These are phyloP conservation scores for Gambusia holbrooki DNA, from an alignment of 2,113 vertebrate species.

Conservation along the genomic window DNA sequence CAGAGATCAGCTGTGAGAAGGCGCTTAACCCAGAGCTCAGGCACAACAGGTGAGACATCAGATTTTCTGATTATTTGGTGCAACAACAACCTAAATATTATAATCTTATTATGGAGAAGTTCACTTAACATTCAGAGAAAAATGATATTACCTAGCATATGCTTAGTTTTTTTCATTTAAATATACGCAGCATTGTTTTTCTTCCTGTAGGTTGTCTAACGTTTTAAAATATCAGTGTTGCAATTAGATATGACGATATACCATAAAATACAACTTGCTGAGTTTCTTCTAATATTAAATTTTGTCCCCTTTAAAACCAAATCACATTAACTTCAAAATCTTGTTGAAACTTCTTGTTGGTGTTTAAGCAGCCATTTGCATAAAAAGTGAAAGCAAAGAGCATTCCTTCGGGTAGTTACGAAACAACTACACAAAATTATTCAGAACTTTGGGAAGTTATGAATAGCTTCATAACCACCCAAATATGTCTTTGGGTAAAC, in stretches of 20 bases:
- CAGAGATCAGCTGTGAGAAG: neutral
- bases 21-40: neutral
- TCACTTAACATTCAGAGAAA: neutral
- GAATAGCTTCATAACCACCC: no score
- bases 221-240: neutral
- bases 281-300: neutral
- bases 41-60: neutral
- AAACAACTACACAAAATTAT: no score
- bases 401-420: no score
- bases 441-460: no score
- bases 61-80: neutral
- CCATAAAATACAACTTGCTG: neutral
- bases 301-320: neutral
- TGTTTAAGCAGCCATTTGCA: neutral
- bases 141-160: neutral
- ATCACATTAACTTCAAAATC: neutral
- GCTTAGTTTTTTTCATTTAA: neutral
- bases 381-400: neutral
- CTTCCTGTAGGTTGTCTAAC: neutral
- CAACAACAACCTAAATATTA: neutral
- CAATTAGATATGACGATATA: neutral
- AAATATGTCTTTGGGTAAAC: no score
- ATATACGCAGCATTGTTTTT: neutral
- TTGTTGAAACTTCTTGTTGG: neutral
- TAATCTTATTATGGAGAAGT: neutral